Evolutionary conservation across 2,113 vertebrate genomes (phyloP), one percentile per base, ranked within the genome.

Genomic region (Silurus asotus): DNA sequence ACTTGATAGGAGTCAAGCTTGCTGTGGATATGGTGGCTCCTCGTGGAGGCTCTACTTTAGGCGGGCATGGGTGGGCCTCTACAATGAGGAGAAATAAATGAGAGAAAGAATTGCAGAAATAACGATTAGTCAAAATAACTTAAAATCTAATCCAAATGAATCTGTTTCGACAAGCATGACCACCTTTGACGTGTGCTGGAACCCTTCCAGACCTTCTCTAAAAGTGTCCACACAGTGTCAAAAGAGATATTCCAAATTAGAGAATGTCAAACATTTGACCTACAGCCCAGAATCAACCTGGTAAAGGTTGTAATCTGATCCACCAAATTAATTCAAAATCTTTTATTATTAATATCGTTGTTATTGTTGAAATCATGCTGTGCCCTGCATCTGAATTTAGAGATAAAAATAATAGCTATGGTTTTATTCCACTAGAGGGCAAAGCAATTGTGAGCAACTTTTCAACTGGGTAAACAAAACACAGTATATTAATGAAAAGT

Each of bases 21-120:
- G 93, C 95, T 55, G 95, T 96, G 77, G 96, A 96, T 83, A 97
- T 95, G 77, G 96, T 94, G 56, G 91, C 88, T 55, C 93, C 96
- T 76, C 96, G 96, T 64, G 94, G 94, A 0, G 95, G 96, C 64
- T 97, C 96, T 48, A 94, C 95, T 92, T 97, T 98, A 0, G 95
- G 90, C 48, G 94, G 97, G 86, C 97, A 95, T 0, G 98, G 98
- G 88, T 99, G 97, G 87, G 97, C 96, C 93, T 99, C 98, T 99
- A 90, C 5, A 90, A 77, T 7, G 65, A 51, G 17, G 20, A 91
- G 7, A 37, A n/a, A 82, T 14, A 81, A 1, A 37, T 37, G 58
- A 51, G 14, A 76, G 23, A 45, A 37, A 70, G 17, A 3, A 78
- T 45, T 37, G 25, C 10, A 3, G 51, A 8, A 13, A 78, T 19